These are phyloP conservation scores for Malacoraja senta DNA, from an alignment of 2,797 vertebrate species.

Conservation along the genomic window DNA sequence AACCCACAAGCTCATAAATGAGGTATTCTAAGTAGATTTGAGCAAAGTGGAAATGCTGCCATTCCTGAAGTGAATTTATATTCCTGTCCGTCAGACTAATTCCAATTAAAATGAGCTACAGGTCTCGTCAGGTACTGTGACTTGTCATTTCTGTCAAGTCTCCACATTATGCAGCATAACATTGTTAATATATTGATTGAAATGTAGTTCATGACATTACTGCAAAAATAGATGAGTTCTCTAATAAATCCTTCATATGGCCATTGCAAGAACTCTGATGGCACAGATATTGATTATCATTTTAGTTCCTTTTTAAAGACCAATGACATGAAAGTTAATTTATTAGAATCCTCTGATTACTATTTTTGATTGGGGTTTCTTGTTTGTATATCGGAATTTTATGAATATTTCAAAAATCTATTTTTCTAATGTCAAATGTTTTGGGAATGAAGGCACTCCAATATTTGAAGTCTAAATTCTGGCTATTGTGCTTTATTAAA, in stretches of 20 bases:
- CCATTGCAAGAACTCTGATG: neutral
- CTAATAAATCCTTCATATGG: neutral
- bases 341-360: neutral
- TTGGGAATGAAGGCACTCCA: neutral
- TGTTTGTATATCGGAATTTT: neutral
- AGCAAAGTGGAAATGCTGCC: conserved; percentile 1
- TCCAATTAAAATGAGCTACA: conserved; percentile 30
- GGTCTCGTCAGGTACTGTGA: conserved; percentile 22
- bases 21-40: neutral
- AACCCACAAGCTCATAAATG: neutral
- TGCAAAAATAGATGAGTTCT: conserved; percentile 4
- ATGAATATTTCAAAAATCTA: neutral
- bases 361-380: neutral
- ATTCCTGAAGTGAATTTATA: neutral
- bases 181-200: conserved; percentile 32
- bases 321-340: neutral
- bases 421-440: neutral
- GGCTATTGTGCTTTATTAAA: neutral
- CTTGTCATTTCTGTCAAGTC: conserved; percentile 33
- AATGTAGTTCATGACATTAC: conserved; percentile 27
- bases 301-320: neutral
- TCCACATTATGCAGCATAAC: conserved; percentile 32
- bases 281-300: neutral
- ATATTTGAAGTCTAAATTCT: neutral
- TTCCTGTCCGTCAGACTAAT: neutral